These are phyloP conservation scores for Neopipo cinnamomea DNA, from an alignment of 2,113 vertebrate genomes.

Conservation along the genomic window DNA sequence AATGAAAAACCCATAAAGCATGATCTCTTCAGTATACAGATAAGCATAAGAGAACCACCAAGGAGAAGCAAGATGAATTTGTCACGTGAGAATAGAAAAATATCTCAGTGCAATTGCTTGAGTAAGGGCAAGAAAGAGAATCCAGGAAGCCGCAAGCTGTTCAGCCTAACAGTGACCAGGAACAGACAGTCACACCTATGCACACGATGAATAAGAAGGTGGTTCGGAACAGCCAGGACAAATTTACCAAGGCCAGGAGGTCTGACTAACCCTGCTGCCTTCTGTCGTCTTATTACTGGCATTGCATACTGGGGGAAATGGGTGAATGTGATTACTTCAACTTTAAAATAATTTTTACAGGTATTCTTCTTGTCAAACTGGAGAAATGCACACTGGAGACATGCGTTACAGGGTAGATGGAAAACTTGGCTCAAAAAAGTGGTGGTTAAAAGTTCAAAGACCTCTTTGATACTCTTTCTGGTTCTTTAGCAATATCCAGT, in stretches of 20 bases:
- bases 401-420: not conserved
- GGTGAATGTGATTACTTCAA: not conserved
- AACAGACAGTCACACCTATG: not conserved
- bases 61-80: not conserved
- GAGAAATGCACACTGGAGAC: not conserved
- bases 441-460: not conserved
- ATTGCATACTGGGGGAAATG: not conserved
- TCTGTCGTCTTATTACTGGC: not conserved
- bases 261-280: not conserved
- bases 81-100: not conserved
- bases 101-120: not conserved
- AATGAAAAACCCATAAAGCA: not conserved
- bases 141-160: not conserved
- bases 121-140: not conserved
- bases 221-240: not conserved
- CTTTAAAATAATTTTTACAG: not conserved
- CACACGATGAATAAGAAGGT: not conserved
- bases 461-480: not conserved
- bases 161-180: not conserved
- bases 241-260: not conserved
- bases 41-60: not conserved
- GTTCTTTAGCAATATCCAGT: not conserved
- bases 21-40: not conserved
- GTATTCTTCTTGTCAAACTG: not conserved
- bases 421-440: not conserved